A percentile compares a stretch with the other conserved stretches of the same genome.
phyloP scores from a whole-genome alignment of 2,113 vertebrate genomes.

The Chinchilla lanigera region DNA sequence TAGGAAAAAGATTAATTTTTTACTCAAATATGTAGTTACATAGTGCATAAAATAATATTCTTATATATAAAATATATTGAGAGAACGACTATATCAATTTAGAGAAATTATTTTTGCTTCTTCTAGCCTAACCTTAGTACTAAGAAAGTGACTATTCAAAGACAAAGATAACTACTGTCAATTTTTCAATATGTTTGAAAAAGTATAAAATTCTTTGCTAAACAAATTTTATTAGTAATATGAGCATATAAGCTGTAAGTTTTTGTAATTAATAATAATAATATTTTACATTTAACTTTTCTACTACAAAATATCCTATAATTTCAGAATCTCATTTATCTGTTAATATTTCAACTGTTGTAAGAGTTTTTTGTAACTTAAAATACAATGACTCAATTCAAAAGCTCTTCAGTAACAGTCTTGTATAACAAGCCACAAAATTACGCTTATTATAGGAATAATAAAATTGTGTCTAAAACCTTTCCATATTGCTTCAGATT shows the following conservation, averaged over 20 bases:
- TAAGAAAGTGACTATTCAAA: background rate
- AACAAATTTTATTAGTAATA: background rate
- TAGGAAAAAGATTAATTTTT: background rate
- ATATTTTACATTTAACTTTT: constrained; percentile 60
- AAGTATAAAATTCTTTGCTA: background rate
- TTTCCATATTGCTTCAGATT: constrained; percentile 82
- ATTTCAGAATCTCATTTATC: constrained; percentile 69
- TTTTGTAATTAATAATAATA: constrained; percentile 25
- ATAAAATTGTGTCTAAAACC: constrained; percentile 84
- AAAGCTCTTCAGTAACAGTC: constrained; percentile 78
- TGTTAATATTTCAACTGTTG: constrained; percentile 70
- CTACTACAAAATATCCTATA: constrained; percentile 58
- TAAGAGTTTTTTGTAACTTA: constrained; percentile 74
- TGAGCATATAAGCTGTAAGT: background rate
- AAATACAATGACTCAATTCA: constrained; percentile 75
- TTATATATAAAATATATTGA: background rate
- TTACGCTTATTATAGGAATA: constrained; percentile 85
- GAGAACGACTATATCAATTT: background rate
- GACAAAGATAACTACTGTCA: too few species aligned
- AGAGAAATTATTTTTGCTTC: background rate
- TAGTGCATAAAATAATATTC: constrained; percentile 24
- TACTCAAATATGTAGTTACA: background rate
- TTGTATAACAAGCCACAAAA: constrained; percentile 81
- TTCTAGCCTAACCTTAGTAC: background rate
- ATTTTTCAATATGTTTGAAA: too few species aligned